Percentiles rank a stretch among this genome's conserved stretches.
Evolutionary conservation across 92 coral and sea anemone species (phyloP).

Genomic region (Siderastrea radians): DNA sequence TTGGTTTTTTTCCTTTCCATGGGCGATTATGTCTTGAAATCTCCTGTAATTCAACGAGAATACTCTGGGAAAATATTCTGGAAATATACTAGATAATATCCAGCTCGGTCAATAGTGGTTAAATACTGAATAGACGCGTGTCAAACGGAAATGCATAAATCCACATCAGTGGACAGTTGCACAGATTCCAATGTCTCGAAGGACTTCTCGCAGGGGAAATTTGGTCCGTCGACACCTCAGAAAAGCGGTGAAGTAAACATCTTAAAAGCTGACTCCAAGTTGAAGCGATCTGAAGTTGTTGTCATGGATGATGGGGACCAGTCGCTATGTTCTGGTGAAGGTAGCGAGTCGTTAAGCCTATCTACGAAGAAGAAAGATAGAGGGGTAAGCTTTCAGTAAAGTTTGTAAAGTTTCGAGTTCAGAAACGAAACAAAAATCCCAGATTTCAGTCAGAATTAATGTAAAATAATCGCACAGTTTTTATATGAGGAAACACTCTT

Average conservation of each 20-base stretch:
- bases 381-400: constrained; percentile 7
- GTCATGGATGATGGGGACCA: constrained; percentile 32
- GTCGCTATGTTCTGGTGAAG: constrained; percentile 11
- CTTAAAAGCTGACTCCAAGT: constrained; percentile 10
- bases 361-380: constrained; percentile 23
- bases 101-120: background rate
- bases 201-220: constrained; percentile 13
- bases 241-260: constrained; percentile 12
- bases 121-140: background rate
- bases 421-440: too few species aligned
- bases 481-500: too few species aligned
- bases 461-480: too few species aligned
- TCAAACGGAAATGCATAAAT: background rate
- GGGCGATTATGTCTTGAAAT: background rate
- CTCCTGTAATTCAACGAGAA: background rate
- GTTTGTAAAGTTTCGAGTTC: too few species aligned
- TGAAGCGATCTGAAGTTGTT: constrained; percentile 21
- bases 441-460: too few species aligned
- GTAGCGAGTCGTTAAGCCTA: background rate
- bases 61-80: background rate
- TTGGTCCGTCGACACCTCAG: constrained; percentile 7
- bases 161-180: background rate
- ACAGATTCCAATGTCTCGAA: background rate
- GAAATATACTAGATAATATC: background rate
- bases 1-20: background rate